Base-by-base conservation (phyloP, 2,797 vertebrate genomes). In the Micrastur ruficollis region DNA sequence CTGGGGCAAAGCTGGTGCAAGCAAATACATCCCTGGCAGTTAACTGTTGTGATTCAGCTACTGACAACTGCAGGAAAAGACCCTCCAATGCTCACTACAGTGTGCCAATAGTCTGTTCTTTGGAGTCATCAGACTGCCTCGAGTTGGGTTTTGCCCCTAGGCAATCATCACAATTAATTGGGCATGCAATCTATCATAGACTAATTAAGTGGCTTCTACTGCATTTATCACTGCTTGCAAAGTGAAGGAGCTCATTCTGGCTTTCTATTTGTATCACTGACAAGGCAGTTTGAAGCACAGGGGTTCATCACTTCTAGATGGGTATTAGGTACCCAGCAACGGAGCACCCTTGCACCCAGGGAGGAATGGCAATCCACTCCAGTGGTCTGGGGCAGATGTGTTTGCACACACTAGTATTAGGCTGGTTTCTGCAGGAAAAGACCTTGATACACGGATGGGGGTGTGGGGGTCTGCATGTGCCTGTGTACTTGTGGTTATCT, bases 101-200 rank as follows among this genome's bases (percentile, higher is more conserved):
- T 85, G 58, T 93, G 42, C 74, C 44, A 46, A 91, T 96, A 91
- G n/a, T 62, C 68, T 83, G 46, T 70, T 81, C n/a, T 94, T 92
- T 56, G 44, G 70, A 90, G 65, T 81, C 79, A 84, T 84, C 88
- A 90, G 55, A 53, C 58, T 90, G 82, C 81, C 66, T 93, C 2
- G 1, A 83, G 92, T 93, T 73, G 81, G 50, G n/a, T 89, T 96
- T 91, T 91, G 62, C 36, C 93, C 72, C 59, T 31, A 92, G 90
- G 96, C 90, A 95, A 67, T 94, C 80, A 95, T 95, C 95, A 95
- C 59, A 96, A 95, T 95, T 96, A 97, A 97, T 97, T 96, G 80
- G 84, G 52, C 79, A 89, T 56, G 92, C 59, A 95, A 95, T 97
- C 97, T 95, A 62, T 97, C 95, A 96, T 67, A 75, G 80, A 78